Evolutionary conservation across 2,797 vertebrate genomes (phyloP), one percentile per base, ranked within the genome.

Genomic region (Pangasius larnaudii): DNA sequence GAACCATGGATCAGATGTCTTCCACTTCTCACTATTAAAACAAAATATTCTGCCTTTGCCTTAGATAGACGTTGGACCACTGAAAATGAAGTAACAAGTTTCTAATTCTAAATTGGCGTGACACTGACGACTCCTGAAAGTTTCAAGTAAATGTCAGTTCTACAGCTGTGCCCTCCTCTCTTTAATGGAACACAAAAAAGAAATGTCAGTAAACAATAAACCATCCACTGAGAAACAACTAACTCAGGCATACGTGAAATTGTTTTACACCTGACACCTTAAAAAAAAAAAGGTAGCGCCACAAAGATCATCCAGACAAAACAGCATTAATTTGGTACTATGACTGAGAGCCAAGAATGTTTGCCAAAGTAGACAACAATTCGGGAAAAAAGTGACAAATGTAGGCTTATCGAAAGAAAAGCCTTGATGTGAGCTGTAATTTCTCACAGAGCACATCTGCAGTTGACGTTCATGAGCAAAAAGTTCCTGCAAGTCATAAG

Each of bases 231-330:
- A 86, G 84, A 82, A 86, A 82, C 65, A 27, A 51, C 72, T n/a
- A 72, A 63, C 67, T 65, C 88, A 86, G 56, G 77, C 88, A 88
- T 74, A 85, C 78, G 58, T 88, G 88, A 86, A 88, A 88, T 88
- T 86, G 88, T 77, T 88, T 88, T 72, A 80, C 87, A 81, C 81
- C 83, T 49, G 87, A 85, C 82, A 88, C 77, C 49, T 84, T 42
- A 65, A 81, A 77, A 27, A 61, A 71, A 77, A 59, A 82, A 65
- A 19, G 49, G 24, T 65, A n/a, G 30, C 19, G 13, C 49, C 7
- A 59, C 18, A 56, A 79, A 80, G 61, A 85, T 88, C 74, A 82
- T 82, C 84, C 78, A 75, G 65, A 85, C 53, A 80, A 39, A 39
- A 59, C 74, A 53, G 78, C 67, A 82, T 86, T 79, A 30, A 61